phyloP scores from a whole-genome alignment of 1,140 invertebrate genomes.

The Aradophagus sp. region DNA sequence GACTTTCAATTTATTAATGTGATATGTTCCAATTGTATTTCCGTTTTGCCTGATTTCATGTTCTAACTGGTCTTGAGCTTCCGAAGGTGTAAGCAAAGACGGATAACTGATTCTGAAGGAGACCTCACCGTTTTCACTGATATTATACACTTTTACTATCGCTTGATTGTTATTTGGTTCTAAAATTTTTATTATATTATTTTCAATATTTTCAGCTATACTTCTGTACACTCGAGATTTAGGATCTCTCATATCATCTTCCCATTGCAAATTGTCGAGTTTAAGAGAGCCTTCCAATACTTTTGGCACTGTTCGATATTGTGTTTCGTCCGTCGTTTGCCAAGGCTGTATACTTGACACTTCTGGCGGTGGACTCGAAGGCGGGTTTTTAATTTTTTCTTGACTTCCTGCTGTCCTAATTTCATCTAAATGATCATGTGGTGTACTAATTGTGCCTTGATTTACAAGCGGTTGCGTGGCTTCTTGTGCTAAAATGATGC shows the following conservation, averaged over 20 bases:
- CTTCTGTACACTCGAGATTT: conserved; percentile 79
- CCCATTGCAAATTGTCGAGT: conserved; percentile 80
- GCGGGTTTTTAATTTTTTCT: conserved; percentile 68
- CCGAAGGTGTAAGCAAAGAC: conserved; percentile 53
- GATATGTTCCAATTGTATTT: conserved; percentile 65
- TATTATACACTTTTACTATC: conserved; percentile 79
- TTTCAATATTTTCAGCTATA: conserved; percentile 76
- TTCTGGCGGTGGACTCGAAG: conserved; percentile 72
- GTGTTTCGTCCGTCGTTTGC: conserved; percentile 74
- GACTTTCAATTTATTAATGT: conserved; percentile 62
- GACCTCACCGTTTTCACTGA: conserved; percentile 71
- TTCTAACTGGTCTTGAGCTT: conserved; percentile 65
- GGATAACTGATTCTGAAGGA: conserved; percentile 69
- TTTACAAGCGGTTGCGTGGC: conserved; percentile 70
- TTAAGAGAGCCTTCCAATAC: conserved; percentile 80
- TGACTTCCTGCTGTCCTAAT: conserved; percentile 66
- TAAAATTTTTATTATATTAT: conserved; percentile 75
- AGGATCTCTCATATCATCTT: conserved; percentile 76
- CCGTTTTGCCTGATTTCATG: conserved; percentile 59
- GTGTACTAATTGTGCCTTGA: conserved; percentile 46
- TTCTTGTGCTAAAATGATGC: conserved; percentile 76
- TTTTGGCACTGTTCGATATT: conserved; percentile 78
- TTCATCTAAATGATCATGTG: conserved; percentile 57
- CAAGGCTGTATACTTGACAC: conserved; percentile 71
- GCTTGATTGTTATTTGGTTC: conserved; percentile 65